A percentile compares a stretch with the other conserved stretches of the same genome.
These are phyloP conservation scores for Pteria penguin DNA, from an alignment of 2,888 invertebrate genomes.

Conservation along the genomic window DNA sequence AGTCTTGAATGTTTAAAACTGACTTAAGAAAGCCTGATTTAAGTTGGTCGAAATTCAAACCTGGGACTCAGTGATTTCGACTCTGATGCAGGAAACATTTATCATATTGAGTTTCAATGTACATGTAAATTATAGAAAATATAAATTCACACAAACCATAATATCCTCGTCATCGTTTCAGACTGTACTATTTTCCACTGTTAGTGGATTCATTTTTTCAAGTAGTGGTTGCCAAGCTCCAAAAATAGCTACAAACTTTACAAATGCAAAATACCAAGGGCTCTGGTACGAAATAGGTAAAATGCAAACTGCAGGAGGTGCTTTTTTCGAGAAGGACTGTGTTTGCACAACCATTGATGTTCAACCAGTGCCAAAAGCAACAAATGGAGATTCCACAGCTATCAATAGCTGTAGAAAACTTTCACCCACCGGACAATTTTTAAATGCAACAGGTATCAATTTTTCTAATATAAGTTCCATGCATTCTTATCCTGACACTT, in stretches of 20 bases:
- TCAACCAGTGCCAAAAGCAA: constrained; percentile 44
- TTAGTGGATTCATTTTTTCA: constrained; percentile 15
- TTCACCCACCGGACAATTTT: constrained; percentile 53
- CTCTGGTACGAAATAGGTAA: constrained; percentile 71
- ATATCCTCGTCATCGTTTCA: background rate
- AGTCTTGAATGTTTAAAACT: no score
- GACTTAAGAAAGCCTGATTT: no score
- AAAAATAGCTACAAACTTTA: constrained; percentile 53
- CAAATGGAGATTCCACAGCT: constrained; percentile 59
- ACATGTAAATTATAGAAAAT: no score
- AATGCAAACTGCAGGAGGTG: constrained; percentile 66
- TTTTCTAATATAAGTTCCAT: background rate
- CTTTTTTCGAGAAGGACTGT: constrained; percentile 66
- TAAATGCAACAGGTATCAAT: constrained; percentile 62
- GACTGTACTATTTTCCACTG: background rate
- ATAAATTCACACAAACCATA: no score
- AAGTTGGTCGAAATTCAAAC: no score
- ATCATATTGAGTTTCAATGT: background rate
- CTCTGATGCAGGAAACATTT: background rate
- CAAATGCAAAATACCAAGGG: constrained; percentile 55
- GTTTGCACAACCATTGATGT: constrained; percentile 68
- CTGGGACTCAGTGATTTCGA: no score
- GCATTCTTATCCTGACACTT: no score
- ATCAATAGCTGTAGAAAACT: constrained; percentile 64
- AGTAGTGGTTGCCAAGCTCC: constrained; percentile 49